These are phyloP conservation scores for Solea senegalensis DNA, from an alignment of 2,113 vertebrate species.

Conservation along the genomic window DNA sequence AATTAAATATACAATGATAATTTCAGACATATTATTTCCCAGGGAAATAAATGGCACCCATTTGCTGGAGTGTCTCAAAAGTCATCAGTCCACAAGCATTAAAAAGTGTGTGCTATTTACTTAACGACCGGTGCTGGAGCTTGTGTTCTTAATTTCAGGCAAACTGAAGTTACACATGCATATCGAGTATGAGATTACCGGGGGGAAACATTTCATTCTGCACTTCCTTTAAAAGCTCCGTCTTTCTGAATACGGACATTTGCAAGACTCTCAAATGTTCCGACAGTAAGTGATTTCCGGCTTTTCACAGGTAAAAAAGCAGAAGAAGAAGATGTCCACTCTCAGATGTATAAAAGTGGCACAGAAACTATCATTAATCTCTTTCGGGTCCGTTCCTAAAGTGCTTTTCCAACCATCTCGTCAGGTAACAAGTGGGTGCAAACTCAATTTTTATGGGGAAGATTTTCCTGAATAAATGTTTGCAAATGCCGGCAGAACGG, in stretches of 20 bases:
- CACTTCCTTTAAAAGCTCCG: not conserved
- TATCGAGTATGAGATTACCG: not conserved
- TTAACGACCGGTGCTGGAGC: slow-evolving; percentile 11
- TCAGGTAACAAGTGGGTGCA: slow-evolving; percentile 11
- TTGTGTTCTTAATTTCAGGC: not conserved
- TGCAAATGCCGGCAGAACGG: slow-evolving; percentile 17
- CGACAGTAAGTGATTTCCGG: not conserved
- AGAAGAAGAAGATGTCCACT: not conserved
- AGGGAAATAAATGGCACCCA: not conserved
- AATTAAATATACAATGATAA: too few relatives aligned
- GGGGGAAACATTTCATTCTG: not conserved
- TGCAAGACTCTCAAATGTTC: not conserved
- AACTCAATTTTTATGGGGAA: slow-evolving; percentile 23
- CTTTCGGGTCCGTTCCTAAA: not conserved
- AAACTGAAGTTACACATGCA: slow-evolving; percentile 7
- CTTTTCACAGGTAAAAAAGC: slow-evolving; percentile 12
- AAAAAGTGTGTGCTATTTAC: slow-evolving; percentile 10
- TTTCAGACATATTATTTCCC: not conserved
- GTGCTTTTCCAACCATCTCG: not conserved
- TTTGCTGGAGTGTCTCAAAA: not conserved
- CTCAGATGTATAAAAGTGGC: not conserved
- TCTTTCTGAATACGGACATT: not conserved
- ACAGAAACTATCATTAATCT: slow-evolving; percentile 1
- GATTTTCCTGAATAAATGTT: slow-evolving; percentile 47
- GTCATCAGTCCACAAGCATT: not conserved